phyloP scores from a whole-genome alignment of 2,797 vertebrate genomes.

The Lates japonicus region DNA sequence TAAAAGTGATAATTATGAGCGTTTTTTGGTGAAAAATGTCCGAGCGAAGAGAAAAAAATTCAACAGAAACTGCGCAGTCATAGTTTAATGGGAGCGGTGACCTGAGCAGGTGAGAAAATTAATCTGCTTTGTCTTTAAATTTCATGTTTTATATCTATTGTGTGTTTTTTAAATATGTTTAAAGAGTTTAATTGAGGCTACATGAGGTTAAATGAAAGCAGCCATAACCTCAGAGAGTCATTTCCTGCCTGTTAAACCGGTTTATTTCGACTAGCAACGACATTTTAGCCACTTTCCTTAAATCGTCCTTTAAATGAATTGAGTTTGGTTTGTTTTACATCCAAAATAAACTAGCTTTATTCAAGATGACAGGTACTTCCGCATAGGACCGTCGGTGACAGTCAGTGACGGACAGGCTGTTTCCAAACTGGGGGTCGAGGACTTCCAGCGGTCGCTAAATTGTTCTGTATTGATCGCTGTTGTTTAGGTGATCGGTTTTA shows the following conservation, averaged over 20 bases:
- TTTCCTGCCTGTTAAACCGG: background rate
- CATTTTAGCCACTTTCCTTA: accelerated
- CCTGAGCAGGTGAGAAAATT: constrained; percentile 75
- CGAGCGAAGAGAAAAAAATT: constrained; percentile 1
- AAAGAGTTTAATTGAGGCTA: background rate
- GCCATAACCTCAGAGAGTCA: background rate
- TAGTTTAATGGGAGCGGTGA: constrained; percentile 77
- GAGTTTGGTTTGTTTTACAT: background rate
- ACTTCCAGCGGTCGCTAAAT: background rate
- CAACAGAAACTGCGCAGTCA: constrained; percentile 66
- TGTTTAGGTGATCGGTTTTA: no score
- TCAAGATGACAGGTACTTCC: constrained; percentile 36
- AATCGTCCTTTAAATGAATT: accelerated
- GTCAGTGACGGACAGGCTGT: constrained; percentile 17
- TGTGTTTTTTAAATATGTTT: background rate
- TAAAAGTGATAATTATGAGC: background rate
- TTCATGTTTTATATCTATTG: accelerated
- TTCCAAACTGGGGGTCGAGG: constrained; percentile 8
- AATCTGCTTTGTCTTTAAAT: background rate
- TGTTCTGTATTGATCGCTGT: background rate
- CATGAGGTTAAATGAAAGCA: background rate
- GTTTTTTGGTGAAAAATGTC: constrained; percentile 25
- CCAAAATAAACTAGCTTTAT: background rate
- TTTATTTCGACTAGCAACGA: background rate
- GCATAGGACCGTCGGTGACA: constrained; percentile 24